Evolutionary conservation across 2,797 vertebrate genomes (phyloP).

Genomic region (Novumbra hubbsi): DNA sequence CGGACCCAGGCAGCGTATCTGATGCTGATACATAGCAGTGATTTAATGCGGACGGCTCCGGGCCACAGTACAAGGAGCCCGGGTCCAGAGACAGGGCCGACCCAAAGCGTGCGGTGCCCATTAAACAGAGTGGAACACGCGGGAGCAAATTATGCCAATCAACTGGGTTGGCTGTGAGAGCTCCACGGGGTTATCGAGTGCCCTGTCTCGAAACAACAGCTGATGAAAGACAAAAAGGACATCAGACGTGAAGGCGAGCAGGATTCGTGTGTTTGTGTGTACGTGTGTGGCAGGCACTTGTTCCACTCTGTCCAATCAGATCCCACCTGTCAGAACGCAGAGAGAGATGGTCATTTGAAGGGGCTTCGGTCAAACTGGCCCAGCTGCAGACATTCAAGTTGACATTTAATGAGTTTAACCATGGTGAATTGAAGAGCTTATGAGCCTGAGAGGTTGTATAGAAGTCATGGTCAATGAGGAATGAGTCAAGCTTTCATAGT

Average conservation of each 20-base stretch:
- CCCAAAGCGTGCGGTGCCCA: conserved; percentile 20
- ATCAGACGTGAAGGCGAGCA: not conserved
- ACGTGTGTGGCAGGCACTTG: conserved; percentile 5
- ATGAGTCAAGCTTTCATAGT: not conserved
- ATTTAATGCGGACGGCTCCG: conserved; percentile 54
- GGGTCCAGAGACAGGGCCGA: conserved; percentile 35
- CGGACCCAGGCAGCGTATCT: not conserved
- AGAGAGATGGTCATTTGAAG: not conserved
- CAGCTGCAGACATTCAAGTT: not conserved
- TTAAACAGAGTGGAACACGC: conserved; percentile 36
- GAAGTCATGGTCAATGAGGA: not conserved
- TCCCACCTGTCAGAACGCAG: not conserved
- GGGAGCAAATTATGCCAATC: conserved; percentile 45
- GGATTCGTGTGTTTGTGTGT: conserved; percentile 5
- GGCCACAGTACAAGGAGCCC: conserved; percentile 28
- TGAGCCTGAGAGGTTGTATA: not conserved
- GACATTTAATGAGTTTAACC: conserved; percentile 12
- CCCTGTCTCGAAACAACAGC: conserved; percentile 1
- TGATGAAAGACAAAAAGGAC: not conserved
- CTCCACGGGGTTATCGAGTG: not conserved
- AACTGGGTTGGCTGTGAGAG: no score
- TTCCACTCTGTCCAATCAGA: not conserved
- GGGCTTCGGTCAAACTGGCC: not conserved
- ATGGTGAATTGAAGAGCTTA: not conserved
- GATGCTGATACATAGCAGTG: conserved; percentile 19